Evolutionary conservation across 2,888 invertebrate species (phyloP).

Genomic region (Cancer borealis): DNA sequence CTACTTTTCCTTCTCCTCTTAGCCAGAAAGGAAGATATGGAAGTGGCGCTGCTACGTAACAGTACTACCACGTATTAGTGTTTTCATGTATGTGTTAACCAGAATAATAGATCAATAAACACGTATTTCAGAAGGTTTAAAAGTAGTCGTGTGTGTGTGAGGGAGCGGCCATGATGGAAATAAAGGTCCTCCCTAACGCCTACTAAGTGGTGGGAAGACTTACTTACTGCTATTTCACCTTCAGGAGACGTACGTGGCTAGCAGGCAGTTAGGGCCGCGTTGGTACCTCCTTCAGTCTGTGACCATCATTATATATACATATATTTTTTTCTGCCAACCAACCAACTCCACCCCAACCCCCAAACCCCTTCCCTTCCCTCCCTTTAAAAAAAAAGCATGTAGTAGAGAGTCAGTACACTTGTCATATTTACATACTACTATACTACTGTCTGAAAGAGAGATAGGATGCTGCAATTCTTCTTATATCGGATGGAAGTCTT

Average conservation of each 20-base stretch:
- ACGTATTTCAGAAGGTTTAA: slow-evolving; percentile 33
- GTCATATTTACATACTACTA: slow-evolving; percentile 61
- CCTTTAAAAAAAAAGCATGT: slow-evolving; percentile 53
- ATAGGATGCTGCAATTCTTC: slow-evolving; percentile 64
- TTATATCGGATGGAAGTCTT: slow-evolving; percentile 57
- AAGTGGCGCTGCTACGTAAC: slow-evolving; percentile 21
- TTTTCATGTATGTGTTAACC: slow-evolving; percentile 43
- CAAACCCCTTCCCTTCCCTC: slow-evolving; percentile 5
- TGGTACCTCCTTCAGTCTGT: neutral
- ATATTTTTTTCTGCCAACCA: slow-evolving; percentile 52
- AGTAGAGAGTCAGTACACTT: slow-evolving; percentile 63
- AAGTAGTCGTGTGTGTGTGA: neutral
- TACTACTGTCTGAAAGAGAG: slow-evolving; percentile 56
- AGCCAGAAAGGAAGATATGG: slow-evolving; percentile 31
- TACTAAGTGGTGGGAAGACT: neutral
- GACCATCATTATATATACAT: slow-evolving; percentile 38
- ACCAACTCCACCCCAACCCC: too few species aligned
- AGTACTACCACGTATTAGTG: slow-evolving; percentile 43
- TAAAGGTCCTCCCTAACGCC: slow-evolving; percentile 16
- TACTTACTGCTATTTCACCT: slow-evolving; percentile 21
- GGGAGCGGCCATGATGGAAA: neutral
- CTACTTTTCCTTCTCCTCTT: slow-evolving; percentile 1
- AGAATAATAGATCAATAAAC: slow-evolving; percentile 23
- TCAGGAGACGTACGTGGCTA: slow-evolving; percentile 18
- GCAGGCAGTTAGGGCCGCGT: neutral